A percentile compares a stretch with the other conserved stretches of the same genome.
phyloP scores from a whole-genome alignment of 2,888 invertebrate species.

The Prenolepis imparis region DNA sequence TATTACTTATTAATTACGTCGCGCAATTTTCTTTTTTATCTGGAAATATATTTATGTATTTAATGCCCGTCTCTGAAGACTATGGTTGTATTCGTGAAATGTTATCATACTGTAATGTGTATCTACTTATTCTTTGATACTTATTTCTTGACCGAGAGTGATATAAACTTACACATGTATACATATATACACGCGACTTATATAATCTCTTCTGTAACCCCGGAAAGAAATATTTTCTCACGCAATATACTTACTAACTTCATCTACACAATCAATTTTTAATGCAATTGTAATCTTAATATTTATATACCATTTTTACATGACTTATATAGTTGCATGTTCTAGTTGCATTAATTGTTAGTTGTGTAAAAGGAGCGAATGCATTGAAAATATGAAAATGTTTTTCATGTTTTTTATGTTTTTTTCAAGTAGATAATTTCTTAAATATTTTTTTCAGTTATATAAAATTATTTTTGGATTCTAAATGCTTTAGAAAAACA shows the following conservation, averaged over 20 bases:
- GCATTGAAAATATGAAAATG: not conserved
- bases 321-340: conserved; percentile 11
- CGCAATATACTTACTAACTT: conserved; percentile 26
- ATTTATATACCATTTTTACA: conserved; percentile 28
- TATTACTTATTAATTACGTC: too few species aligned
- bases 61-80: conserved; percentile 3
- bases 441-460: not conserved
- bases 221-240: conserved; percentile 11
- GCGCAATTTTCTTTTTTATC: conserved; percentile 16
- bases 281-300: conserved; percentile 5
- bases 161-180: conserved; percentile 34
- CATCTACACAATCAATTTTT: conserved; percentile 1
- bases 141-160: conserved; percentile 38
- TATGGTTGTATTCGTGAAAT: conserved; percentile 19
- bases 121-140: conserved; percentile 51
- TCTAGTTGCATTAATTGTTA: conserved; percentile 7
- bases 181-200: conserved; percentile 3
- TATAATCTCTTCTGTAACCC: conserved; percentile 31
- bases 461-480: not conserved
- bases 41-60: conserved; percentile 7
- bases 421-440: not conserved
- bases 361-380: not conserved
- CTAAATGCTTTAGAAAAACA: not conserved
- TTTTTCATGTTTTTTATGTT: not conserved
- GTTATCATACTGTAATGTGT: conserved; percentile 37